These are phyloP conservation scores for Meriones psammophilus DNA, from an alignment of 2,797 vertebrate genomes.

Conservation along the genomic window DNA sequence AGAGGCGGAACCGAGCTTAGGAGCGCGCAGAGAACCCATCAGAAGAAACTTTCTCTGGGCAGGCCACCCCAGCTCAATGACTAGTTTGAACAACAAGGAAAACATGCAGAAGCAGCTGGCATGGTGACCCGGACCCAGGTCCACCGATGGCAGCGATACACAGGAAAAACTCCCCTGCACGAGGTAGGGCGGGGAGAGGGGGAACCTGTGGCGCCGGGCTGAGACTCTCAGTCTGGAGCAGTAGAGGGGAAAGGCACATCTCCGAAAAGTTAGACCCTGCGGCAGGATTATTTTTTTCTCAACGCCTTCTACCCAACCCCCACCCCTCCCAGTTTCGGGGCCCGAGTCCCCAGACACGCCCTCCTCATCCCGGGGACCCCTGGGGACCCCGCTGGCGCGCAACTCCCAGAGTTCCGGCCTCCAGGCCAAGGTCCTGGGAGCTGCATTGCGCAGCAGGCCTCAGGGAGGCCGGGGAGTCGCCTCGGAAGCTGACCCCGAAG, in stretches of 20 bases:
- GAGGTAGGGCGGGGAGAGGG: not conserved
- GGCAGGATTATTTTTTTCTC: not conserved
- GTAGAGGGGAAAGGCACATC: not conserved
- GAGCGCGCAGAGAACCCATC: not conserved
- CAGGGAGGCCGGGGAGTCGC: not conserved
- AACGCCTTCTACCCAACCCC: not conserved
- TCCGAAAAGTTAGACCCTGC: slow-evolving; percentile 13
- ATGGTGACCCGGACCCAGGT: not conserved
- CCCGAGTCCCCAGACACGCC: slow-evolving; percentile 62
- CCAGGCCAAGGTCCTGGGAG: not conserved
- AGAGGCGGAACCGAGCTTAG: not conserved
- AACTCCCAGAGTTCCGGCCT: not conserved
- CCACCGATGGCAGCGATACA: not conserved
- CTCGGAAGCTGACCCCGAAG: not conserved
- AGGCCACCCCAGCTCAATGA: slow-evolving; percentile 29
- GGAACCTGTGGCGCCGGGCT: not conserved
- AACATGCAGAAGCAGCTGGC: slow-evolving; percentile 1
- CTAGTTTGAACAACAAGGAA: slow-evolving; percentile 22
- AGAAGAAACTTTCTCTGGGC: slow-evolving; percentile 33
- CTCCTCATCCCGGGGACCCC: slow-evolving; percentile 39
- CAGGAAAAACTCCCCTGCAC: not conserved
- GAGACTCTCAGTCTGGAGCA: not conserved
- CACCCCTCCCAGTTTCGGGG: not conserved
- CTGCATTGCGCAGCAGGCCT: not conserved
- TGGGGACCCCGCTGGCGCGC: not conserved